Base-by-base conservation (phyloP, 2,113 vertebrate genomes). In the Bostrychus sinensis region DNA sequence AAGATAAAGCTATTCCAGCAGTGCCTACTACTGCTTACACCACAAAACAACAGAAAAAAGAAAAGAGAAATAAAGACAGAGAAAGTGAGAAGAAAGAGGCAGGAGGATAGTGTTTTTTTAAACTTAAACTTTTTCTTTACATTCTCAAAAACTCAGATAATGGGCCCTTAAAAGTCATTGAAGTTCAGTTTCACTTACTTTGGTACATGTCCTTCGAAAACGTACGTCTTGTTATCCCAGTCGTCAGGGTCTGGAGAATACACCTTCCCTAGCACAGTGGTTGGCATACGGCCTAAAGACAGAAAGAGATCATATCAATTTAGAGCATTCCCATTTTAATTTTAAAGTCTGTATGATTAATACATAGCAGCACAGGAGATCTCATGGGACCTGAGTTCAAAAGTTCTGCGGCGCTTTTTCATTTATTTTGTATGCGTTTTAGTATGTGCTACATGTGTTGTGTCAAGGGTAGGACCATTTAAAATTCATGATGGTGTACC, bases 151-250 rank as follows among this genome's bases (percentile, higher is more conserved):
- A 34, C 32, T 34, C 32, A 34, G 5, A n/a, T n/a, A n/a, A n/a
- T n/a, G n/a, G n/a, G n/a, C n/a, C n/a, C 43, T 22, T 22, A 46
- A 4, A 4, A 12, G 1, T 37, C 22, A 11, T 41, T 14, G 8
- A 23, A 6, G 8, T 55, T 46, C 23, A 5, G 7, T 1, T n/a
- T 11, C 25, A 23, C 86, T 93, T 91, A 96, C 95, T 90, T 94
- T 64, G 93, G 91, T 67, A 93, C 79, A 62, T 94, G 91, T 87
- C 93, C 94, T 89, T 95, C 94, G 72, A 92, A 93, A 55, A 90
- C 70, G 56, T 93, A 96, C 1, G 95, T 96, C 91, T 96, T 96
- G 88, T 95, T 96, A 88, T 95, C 94, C 94, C 94, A 95, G 82
- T 96, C 95, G 73, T 96, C 95, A 14, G 91, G 92, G 88, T 96